Percentiles rank a stretch among this genome's conserved stretches.
Conservation (phyloP, 2,888 invertebrate species). For the Ormyrus thymus region DNA sequence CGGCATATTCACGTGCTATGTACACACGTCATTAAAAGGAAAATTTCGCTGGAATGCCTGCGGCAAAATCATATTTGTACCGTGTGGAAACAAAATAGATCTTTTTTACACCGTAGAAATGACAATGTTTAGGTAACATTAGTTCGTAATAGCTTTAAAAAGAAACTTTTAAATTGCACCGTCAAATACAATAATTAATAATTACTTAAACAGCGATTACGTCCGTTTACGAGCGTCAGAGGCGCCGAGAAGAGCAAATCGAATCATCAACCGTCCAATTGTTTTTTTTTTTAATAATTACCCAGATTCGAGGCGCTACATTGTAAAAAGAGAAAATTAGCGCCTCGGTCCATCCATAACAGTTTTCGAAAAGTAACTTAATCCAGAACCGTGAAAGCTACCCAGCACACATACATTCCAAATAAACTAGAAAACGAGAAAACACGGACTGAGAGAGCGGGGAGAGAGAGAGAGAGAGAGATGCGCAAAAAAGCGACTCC, state of each 20-base stretch:
- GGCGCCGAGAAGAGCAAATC: too few relatives aligned
- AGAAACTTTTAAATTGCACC: background rate
- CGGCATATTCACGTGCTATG: slow-evolving; percentile 22
- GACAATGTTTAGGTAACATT: too few relatives aligned
- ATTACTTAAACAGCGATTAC: background rate
- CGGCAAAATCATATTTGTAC: slow-evolving; percentile 6
- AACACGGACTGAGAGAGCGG: slow-evolving; percentile 6
- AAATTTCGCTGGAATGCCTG: background rate
- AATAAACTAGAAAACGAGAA: slow-evolving; percentile 23
- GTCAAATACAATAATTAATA: background rate
- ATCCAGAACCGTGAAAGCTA: too few relatives aligned
- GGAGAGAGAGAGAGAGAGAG: background rate
- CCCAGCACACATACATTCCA: background rate
- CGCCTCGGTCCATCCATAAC: too few relatives aligned
- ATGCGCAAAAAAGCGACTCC: slow-evolving; percentile 32
- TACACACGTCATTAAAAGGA: slow-evolving; percentile 32
- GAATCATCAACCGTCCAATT: too few relatives aligned
- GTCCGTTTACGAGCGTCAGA: background rate
- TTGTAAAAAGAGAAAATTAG: too few relatives aligned
- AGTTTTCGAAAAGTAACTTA: too few relatives aligned
- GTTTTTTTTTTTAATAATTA: too few relatives aligned
- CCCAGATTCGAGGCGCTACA: too few relatives aligned
- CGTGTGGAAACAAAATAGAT: too few relatives aligned
- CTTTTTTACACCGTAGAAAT: too few relatives aligned
- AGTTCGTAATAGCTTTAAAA: too few relatives aligned